Conservation (phyloP, 2,113 vertebrate genomes). For the Caranx ignobilis region DNA sequence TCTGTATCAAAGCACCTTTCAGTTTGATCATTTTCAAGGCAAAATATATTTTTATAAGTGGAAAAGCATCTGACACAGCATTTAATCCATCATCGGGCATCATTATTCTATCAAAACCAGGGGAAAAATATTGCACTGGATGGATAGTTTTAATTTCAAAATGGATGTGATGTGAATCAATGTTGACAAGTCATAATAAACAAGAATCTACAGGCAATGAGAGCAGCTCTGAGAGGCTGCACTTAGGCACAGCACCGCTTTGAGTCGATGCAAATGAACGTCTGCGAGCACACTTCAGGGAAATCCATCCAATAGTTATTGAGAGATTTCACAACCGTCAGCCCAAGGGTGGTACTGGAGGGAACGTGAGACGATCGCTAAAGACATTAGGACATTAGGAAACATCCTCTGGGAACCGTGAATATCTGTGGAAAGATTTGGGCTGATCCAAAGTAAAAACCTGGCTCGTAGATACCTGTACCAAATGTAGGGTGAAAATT, state of each 20-base stretch:
- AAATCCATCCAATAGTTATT: too few relatives aligned
- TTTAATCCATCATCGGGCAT: neutral
- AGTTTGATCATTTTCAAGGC: neutral
- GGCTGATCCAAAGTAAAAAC: too few relatives aligned
- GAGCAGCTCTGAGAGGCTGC: neutral
- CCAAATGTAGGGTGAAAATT: too few relatives aligned
- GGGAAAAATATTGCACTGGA: neutral
- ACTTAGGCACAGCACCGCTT: neutral
- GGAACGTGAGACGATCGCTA: too few relatives aligned
- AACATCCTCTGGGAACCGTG: too few relatives aligned
- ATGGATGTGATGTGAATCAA: constrained; percentile 3
- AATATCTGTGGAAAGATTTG: too few relatives aligned
- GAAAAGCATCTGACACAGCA: constrained; percentile 5
- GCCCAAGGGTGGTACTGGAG: too few relatives aligned
- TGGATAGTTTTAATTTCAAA: neutral
- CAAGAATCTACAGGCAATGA: neutral
- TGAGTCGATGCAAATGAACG: neutral
- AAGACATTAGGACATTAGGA: too few relatives aligned
- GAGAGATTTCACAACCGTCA: too few relatives aligned
- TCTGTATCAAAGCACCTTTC: neutral
- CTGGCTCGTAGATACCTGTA: too few relatives aligned
- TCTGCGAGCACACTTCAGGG: too few relatives aligned
- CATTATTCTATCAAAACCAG: neutral
- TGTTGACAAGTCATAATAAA: neutral
- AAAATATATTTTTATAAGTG: neutral